Conservation (phyloP, 2,797 vertebrate genomes). For the Etheostoma perlongum region DNA sequence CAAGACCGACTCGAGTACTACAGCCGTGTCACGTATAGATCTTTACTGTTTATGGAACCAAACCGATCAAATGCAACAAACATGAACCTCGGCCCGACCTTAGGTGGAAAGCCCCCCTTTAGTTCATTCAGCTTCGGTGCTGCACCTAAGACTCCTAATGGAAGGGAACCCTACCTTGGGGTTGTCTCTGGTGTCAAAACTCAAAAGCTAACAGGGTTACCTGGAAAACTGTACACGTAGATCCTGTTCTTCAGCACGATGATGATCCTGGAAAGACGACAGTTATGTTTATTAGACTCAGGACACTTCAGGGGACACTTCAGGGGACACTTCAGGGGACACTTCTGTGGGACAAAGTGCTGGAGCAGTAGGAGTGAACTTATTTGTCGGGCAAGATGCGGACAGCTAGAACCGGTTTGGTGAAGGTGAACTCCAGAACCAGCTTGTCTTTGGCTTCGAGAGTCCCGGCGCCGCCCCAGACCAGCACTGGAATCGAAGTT, state of each 20-base stretch:
- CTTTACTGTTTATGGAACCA: too few species aligned
- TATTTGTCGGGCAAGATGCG: constrained; percentile 94
- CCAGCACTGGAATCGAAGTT: constrained; percentile 82
- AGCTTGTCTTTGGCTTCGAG: constrained; percentile 92
- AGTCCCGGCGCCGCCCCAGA: constrained; percentile 94
- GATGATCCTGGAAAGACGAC: constrained; percentile 85
- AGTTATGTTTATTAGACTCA: too few species aligned
- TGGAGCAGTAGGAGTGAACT: constrained; percentile 51
- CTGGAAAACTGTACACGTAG: constrained; percentile 94
- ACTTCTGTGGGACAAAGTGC: too few species aligned
- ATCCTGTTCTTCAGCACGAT: constrained; percentile 92
- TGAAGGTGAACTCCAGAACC: constrained; percentile 95
- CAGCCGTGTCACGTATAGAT: too few species aligned
- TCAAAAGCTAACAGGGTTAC: constrained; percentile 91
- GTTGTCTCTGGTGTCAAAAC: constrained; percentile 93
- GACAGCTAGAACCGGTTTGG: constrained; percentile 91
- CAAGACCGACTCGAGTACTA: too few species aligned
- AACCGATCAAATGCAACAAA: too few species aligned
- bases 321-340: too few species aligned
- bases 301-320: too few species aligned
- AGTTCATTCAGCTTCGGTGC: too few species aligned
- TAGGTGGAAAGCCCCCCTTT: too few species aligned
- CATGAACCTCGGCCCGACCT: too few species aligned
- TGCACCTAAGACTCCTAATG: too few species aligned
- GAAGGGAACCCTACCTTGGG: constrained; percentile 78